Evolutionary conservation across 2,888 invertebrate genomes (phyloP).

Genomic region (Acheta domesticus): DNA sequence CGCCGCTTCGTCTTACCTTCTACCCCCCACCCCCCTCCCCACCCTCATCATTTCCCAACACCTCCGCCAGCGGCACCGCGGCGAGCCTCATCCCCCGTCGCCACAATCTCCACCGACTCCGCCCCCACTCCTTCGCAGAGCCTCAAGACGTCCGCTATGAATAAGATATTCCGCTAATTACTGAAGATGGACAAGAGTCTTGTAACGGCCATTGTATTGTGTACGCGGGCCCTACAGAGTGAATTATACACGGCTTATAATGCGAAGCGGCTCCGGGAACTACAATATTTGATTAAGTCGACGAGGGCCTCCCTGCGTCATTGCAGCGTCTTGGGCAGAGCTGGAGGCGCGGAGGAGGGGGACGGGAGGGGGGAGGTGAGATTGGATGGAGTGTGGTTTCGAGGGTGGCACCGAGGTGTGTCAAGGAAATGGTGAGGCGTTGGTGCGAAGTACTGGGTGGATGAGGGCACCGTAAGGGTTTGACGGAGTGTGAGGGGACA

Average conservation of each 20-base stretch:
- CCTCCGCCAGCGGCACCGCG: not conserved
- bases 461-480: too few relatives aligned
- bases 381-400: too few relatives aligned
- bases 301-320: not conserved
- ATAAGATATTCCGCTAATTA: slow-evolving; percentile 18
- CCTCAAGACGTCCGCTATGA: slow-evolving; percentile 6
- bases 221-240: slow-evolving; percentile 6
- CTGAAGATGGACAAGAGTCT: slow-evolving; percentile 18
- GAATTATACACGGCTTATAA: not conserved
- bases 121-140: not conserved
- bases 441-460: too few relatives aligned
- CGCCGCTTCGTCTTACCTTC: not conserved
- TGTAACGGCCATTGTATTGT: slow-evolving; percentile 5
- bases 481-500: too few relatives aligned
- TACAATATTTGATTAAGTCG: slow-evolving; percentile 10
- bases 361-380: too few relatives aligned
- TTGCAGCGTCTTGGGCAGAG: too few relatives aligned
- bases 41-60: not conserved
- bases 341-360: too few relatives aligned
- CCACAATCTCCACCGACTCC: not conserved
- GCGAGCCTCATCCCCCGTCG: not conserved
- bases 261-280: not conserved
- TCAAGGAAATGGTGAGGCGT: too few relatives aligned
- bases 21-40: not conserved
- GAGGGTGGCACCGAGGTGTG: too few relatives aligned